Evolutionary conservation across 2,113 vertebrate genomes (phyloP), one percentile per base, ranked within the genome.

Genomic region (Melospiza georgiana): DNA sequence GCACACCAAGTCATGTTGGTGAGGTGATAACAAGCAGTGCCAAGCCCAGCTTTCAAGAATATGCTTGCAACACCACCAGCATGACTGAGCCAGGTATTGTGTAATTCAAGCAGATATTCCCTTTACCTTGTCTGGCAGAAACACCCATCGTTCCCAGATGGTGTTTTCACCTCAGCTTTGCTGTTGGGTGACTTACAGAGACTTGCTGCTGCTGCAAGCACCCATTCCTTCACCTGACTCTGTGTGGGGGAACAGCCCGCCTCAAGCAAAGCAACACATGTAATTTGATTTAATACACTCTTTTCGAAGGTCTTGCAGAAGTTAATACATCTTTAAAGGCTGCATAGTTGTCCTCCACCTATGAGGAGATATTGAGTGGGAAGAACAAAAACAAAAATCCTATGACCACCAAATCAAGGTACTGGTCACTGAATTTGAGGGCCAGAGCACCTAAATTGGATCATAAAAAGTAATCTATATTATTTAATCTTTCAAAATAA

Each of bases 41-140:
- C 75, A 85, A 90, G 43, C 43, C 69, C 73, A 72, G 35, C 77
- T 87, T 84, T 88, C 55, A 90, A 31, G 63, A 90, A 59, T 11
- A 71, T 12, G 30, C 65, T 76, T 77, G 54, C 72, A 91, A 65
- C 43, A 80, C 71, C 49, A 67, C 27, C 31, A 55, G 43, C 11
- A 10, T 5, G 16, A 80, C 0, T 11, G 37, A 61, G 69, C 16
- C 71, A 87, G 71, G 9, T 75, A 81, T 6, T 46, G 27, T 55
- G 61, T 48, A 73, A 65, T 44, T 82, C 48, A 72, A 14, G 5
- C 43, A 94, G 61, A 39, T 52, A 82, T 1, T 78, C 30, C 28
- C n/a, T 77, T 66, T 4, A 41, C 41, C 8, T 0, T 5, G 9
- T 12, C 74, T 87, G 67, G 62, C 54, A 76, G 77, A 61, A 92